Base-by-base conservation (phyloP, 2,113 vertebrate genomes). In the Protomyctophum bolini region DNA sequence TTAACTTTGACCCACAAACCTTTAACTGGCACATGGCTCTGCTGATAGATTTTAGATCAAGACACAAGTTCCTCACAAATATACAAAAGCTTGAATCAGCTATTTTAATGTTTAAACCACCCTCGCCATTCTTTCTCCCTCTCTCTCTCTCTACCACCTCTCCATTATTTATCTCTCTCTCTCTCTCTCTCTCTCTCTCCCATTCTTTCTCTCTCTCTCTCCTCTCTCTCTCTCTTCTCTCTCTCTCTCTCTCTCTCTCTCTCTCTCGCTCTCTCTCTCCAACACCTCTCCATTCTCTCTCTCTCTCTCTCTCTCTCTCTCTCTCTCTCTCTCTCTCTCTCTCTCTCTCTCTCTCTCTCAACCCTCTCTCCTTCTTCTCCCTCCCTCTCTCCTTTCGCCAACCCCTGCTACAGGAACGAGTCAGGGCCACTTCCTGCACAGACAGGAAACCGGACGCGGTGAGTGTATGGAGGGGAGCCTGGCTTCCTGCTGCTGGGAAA, bases 381-480 rank as follows among this genome's bases (percentile, higher is more conserved):
- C 10, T 10, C 59, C 28, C 7, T n/a, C 33, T n/a, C 41, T n/a
- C 29, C 41, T 46, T 12, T 47, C 15, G 33, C 33, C 33, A 41
- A 21, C 14, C 28, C 67, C 64, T 49, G 59, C 48, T 60, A 87
- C 84, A 91, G 93, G 92, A 93, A 75, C 79, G 82, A 85, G 86
- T 64, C 75, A 83, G 68, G 75, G 85, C 85, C 76, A 89, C 85
- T 92, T 92, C 91, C 88, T 92, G 82, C 63, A 60, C 58, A 73
- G 83, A 74, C 87, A 86, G 87, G 89, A 90, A 93, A 93, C 82
- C 89, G 88, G 91, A 90, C 91, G 89, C 72, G 80, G 89, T 67
- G 80, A 79, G 85, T 84, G 83, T 77, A 70, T 59, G 71, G 73
- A 83, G 70, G 80, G 75, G 83, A 81, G 86, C 51, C 66, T 55